Evolutionary conservation across 2,888 invertebrate species (phyloP).

Genomic region (Yponomeuta cagnagella): DNA sequence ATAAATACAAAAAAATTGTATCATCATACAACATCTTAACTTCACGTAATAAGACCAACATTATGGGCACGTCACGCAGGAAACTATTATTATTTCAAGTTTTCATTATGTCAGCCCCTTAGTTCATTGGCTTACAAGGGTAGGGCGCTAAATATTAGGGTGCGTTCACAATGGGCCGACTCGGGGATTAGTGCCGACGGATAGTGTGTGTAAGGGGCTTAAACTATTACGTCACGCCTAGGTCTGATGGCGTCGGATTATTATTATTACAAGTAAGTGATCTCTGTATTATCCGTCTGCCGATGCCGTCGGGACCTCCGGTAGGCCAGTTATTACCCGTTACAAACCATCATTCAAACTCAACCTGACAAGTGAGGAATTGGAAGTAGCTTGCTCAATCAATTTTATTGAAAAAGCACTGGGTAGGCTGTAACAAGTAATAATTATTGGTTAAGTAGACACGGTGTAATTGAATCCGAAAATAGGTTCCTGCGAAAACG

Average conservation of each 20-base stretch:
- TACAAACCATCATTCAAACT: not conserved
- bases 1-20: too few relatives aligned
- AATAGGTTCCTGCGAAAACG: too few relatives aligned
- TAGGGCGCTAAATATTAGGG: conserved; percentile 45
- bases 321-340: not conserved
- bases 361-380: not conserved
- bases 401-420: too few relatives aligned
- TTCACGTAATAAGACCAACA: not conserved
- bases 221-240: conserved; percentile 61
- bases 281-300: not conserved
- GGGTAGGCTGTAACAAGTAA: too few relatives aligned
- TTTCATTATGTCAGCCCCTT: conserved; percentile 10
- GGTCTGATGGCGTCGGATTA: conserved; percentile 36
- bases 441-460: too few relatives aligned
- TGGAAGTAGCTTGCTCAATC: not conserved
- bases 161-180: conserved; percentile 50
- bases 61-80: not conserved
- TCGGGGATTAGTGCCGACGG: conserved; percentile 48
- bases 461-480: too few relatives aligned
- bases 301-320: not conserved
- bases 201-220: conserved; percentile 52
- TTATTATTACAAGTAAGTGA: conserved; percentile 5
- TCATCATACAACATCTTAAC: too few relatives aligned
- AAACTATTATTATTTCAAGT: conserved; percentile 9
- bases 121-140: conserved; percentile 8